Evolutionary conservation across 1,140 invertebrate genomes (phyloP), one percentile per base, ranked within the genome.

Genomic region (Aplysia californica): DNA sequence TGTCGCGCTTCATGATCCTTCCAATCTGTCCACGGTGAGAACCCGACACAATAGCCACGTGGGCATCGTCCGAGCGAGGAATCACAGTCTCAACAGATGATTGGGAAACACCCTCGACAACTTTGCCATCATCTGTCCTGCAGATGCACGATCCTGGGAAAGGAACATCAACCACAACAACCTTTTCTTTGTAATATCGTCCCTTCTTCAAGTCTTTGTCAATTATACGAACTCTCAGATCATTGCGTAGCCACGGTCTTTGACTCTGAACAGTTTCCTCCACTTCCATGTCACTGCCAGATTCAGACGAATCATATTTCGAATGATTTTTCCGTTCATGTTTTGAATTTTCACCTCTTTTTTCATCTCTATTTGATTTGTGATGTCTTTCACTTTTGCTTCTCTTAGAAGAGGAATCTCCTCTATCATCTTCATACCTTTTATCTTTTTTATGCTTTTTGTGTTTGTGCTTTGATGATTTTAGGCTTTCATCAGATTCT

Each of bases 1-100:
- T 89, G 78, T 90, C 85, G 65, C 80, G 82, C 23, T 87, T 82
- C 26, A 90, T 79, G 3, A 91, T 83, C 41, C 86, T 80, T 66
- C 82, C 71, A 81, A 90, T 85, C 83, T 89, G 82, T 76, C 89
- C 86, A 69, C 77, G 83, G 44, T 88, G 65, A 82, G 85, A 82
- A 20, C 90, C 90, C 61, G 75, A 79, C 4, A 91, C 86, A 26
- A 91, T 85, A 78, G 87, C 83, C 6, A 90, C 87, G 84, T 84
- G 78, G 29, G 82, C 79, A 44, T 76, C 55, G 50, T 87, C 84
- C 50, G 80, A 66, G 77, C 85, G 84, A 56, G 90, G 90, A 41
- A 91, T 87, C 0, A 91, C 87, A 39, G 90, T 91, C 76, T 91
- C 90, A 21, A 91, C 50, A 76, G 85, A 84, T 55, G 84, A 85